Conservation (phyloP, 2,797 vertebrate species). For the Netta rufina region DNA sequence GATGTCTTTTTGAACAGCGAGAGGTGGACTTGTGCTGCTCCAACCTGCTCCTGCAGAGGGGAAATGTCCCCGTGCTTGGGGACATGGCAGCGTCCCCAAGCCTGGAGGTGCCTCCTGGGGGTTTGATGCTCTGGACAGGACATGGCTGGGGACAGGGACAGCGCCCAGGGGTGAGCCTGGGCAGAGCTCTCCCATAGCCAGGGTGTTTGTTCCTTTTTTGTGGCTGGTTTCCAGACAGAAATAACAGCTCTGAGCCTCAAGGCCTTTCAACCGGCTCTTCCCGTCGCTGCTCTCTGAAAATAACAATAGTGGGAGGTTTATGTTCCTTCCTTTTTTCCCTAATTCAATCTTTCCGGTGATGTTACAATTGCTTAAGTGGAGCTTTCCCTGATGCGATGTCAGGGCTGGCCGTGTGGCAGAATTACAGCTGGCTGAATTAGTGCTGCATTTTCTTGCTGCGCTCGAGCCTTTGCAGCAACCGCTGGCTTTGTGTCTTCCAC, state of each 20-base stretch:
- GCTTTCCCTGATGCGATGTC: not conserved
- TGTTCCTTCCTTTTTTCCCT: slow-evolving; percentile 62
- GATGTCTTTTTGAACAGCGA: slow-evolving; percentile 45
- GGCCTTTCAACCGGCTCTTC: slow-evolving; percentile 38
- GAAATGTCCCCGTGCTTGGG: not conserved
- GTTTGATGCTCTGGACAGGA: not conserved
- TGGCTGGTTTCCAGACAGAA: slow-evolving; percentile 19
- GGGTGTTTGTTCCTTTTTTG: not conserved
- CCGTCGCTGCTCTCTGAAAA: slow-evolving; percentile 44
- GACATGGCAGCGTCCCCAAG: not conserved
- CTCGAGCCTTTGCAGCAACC: not conserved
- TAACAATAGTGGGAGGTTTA: slow-evolving; percentile 62
- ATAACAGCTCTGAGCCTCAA: slow-evolving; percentile 23
- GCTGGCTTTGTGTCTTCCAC: not conserved
- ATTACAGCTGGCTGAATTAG: not conserved
- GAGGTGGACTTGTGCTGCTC: slow-evolving; percentile 62
- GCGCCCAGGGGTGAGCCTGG: fast-evolving
- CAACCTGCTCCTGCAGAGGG: slow-evolving; percentile 20
- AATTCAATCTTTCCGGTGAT: slow-evolving; percentile 64
- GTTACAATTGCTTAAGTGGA: slow-evolving; percentile 66
- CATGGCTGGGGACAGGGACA: not conserved
- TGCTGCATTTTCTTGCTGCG: not conserved
- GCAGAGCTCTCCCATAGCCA: not conserved
- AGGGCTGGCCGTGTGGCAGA: not conserved
- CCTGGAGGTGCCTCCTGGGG: not conserved